Percentiles rank a stretch among this genome's conserved stretches.
Evolutionary conservation across 1,140 invertebrate genomes (phyloP).

Genomic region (Drosophila auraria): DNA sequence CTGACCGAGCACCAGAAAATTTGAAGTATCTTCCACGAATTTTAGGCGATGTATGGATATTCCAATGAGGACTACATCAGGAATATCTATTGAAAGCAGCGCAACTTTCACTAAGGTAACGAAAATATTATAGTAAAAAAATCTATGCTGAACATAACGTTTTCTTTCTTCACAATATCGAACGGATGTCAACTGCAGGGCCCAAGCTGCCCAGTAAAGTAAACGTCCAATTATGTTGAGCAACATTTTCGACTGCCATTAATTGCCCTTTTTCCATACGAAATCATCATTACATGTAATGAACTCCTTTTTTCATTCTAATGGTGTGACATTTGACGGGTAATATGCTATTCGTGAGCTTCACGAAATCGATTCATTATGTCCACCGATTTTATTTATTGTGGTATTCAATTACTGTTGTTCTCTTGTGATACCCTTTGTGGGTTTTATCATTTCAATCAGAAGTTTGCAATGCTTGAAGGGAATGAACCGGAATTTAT

Average conservation of each 20-base stretch:
- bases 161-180: constrained; percentile 21
- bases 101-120: constrained; percentile 7
- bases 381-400: not conserved
- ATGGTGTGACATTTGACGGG: constrained; percentile 13
- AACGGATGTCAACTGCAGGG: constrained; percentile 15
- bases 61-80: not conserved
- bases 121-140: not conserved
- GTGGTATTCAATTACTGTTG: constrained; percentile 1
- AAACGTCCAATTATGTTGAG: constrained; percentile 13
- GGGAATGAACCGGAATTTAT: no score
- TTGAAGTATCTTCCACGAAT: not conserved
- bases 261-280: not conserved
- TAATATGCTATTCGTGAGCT: not conserved
- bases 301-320: constrained; percentile 3
- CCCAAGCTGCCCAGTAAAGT: constrained; percentile 12
- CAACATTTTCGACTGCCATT: constrained; percentile 29
- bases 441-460: not conserved
- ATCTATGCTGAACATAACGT: constrained; percentile 10
- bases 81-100: constrained; percentile 2
- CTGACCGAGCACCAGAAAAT: not conserved
- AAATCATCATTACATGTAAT: constrained; percentile 17
- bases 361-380: constrained; percentile 7
- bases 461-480: not conserved
- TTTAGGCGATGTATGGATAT: not conserved
- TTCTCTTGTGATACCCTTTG: not conserved